These are phyloP conservation scores for Papilio xuthus DNA, from an alignment of 1,140 invertebrate species.

Conservation along the genomic window DNA sequence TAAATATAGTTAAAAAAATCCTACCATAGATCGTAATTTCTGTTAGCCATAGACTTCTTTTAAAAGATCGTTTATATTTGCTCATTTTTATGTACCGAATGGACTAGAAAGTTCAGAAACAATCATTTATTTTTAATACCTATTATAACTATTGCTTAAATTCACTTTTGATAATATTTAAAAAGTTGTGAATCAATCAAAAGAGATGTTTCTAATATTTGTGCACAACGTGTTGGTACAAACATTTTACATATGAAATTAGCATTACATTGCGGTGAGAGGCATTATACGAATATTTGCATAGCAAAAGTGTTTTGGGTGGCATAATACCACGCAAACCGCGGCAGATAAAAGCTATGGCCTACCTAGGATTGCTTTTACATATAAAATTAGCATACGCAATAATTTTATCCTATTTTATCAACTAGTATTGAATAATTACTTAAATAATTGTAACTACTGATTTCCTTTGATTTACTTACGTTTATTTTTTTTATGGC, in stretches of 20 bases:
- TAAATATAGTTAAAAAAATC: constrained; percentile 42
- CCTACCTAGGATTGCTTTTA: not conserved
- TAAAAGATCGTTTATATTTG: not conserved
- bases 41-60: not conserved
- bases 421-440: not conserved
- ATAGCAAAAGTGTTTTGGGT: constrained; percentile 30
- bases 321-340: not conserved
- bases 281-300: constrained; percentile 30
- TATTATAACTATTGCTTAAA: not conserved
- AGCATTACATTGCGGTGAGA: constrained; percentile 14
- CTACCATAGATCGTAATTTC: too few relatives aligned
- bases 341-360: constrained; percentile 17
- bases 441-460: not conserved
- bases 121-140: not conserved
- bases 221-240: not conserved
- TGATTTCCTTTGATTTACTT: not conserved
- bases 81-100: not conserved
- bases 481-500: too few relatives aligned
- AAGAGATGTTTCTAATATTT: not conserved
- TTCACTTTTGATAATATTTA: not conserved
- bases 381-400: not conserved
- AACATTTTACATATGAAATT: constrained; percentile 30
- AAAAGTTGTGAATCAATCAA: not conserved
- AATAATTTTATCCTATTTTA: constrained; percentile 1
- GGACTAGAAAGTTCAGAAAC: not conserved